Evolutionary conservation across 2,797 vertebrate species (phyloP).

Genomic region (Vireo griseus): DNA sequence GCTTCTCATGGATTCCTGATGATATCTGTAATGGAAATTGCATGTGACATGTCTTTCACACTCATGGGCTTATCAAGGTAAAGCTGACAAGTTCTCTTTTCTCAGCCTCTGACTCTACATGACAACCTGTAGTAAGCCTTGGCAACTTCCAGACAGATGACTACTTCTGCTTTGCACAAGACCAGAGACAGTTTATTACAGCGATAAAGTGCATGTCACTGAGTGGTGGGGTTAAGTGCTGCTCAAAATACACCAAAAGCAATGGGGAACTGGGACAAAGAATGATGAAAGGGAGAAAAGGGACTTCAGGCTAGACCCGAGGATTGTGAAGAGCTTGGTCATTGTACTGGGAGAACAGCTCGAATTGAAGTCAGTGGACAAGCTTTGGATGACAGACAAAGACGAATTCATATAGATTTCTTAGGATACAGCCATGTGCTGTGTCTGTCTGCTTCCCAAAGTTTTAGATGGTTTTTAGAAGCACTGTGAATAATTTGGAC

Average conservation of each 20-base stretch:
- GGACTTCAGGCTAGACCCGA: not conserved
- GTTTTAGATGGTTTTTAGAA: not conserved
- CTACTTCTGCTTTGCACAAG: not conserved
- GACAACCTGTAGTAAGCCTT: not conserved
- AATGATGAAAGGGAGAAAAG: not conserved
- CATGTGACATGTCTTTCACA: constrained; percentile 57
- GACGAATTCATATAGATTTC: not conserved
- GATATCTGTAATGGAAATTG: constrained; percentile 24
- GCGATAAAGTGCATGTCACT: not conserved
- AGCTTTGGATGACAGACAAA: not conserved
- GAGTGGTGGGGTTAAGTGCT: constrained; percentile 1
- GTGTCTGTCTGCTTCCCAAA: not conserved
- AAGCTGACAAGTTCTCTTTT: constrained; percentile 12
- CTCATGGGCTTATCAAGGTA: constrained; percentile 49
- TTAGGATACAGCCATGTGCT: not conserved
- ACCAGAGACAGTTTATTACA: not conserved
- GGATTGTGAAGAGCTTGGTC: not conserved
- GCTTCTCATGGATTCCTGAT: not conserved
- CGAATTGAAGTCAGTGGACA: not conserved
- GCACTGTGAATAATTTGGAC: not conserved
- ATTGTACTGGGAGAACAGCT: not conserved
- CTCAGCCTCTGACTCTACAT: constrained; percentile 7
- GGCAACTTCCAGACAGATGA: not conserved
- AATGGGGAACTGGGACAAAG: not conserved
- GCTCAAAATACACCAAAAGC: not conserved